Evolutionary conservation across 1,140 invertebrate species (phyloP).

Genomic region (Leptopilina clavipes): DNA sequence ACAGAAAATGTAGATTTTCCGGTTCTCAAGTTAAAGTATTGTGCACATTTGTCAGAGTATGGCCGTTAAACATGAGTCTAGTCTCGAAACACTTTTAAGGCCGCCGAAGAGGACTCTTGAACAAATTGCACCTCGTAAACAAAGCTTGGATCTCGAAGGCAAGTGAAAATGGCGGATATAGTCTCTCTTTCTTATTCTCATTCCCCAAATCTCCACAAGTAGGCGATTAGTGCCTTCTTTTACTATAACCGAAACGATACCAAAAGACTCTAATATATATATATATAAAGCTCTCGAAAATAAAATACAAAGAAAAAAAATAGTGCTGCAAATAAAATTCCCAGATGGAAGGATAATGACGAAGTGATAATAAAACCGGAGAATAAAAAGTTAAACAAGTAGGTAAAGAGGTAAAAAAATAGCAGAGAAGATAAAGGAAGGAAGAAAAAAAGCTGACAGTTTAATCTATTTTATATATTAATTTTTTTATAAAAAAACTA

Average conservation of each 20-base stretch:
- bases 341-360: too few species aligned
- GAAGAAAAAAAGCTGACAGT: too few species aligned
- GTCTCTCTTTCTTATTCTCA: background rate
- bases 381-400: too few species aligned
- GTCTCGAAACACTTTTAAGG: conserved; percentile 24
- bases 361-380: too few species aligned
- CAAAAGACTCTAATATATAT: background rate
- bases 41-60: conserved; percentile 9
- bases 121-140: conserved; percentile 40
- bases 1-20: background rate
- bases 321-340: too few species aligned
- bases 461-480: too few species aligned
- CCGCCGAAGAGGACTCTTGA: conserved; percentile 20
- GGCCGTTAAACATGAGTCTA: background rate
- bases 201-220: background rate
- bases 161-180: conserved; percentile 13
- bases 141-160: conserved; percentile 21
- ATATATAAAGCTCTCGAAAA: too few species aligned
- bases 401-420: too few species aligned
- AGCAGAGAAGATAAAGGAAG: too few species aligned
- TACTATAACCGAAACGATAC: background rate
- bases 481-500: too few species aligned
- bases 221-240: conserved; percentile 24
- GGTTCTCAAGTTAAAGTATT: background rate
- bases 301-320: too few species aligned